phyloP scores from a whole-genome alignment of 2,113 vertebrate genomes.

The Odocoileus virginianus region DNA sequence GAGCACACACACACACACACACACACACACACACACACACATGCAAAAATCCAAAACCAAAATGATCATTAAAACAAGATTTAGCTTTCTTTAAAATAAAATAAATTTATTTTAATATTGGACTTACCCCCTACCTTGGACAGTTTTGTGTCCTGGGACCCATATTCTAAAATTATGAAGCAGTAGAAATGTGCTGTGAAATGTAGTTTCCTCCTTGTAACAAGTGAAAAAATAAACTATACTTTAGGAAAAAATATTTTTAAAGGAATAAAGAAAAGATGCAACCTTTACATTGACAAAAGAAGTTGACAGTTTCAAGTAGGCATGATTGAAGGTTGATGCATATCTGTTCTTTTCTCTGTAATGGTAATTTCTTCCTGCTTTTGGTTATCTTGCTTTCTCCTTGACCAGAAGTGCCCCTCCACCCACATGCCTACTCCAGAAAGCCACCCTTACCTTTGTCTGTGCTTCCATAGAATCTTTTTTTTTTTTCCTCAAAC shows the following conservation, averaged over 20 bases:
- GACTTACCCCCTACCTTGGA: not conserved
- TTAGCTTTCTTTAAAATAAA: not conserved
- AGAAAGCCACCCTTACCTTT: not conserved
- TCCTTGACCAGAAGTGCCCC: not conserved
- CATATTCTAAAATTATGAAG: not conserved
- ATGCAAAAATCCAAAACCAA: not conserved
- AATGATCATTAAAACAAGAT: not conserved
- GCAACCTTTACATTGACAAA: not conserved
- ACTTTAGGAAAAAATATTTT: not conserved
- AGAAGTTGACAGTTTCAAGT: not conserved
- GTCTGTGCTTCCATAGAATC: not conserved
- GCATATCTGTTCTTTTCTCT: not conserved
- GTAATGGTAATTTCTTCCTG: not conserved
- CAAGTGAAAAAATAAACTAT: not conserved
- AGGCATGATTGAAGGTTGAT: not conserved
- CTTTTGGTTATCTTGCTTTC: not conserved
- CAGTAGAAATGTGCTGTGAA: not conserved
- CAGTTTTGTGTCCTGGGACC: not conserved
- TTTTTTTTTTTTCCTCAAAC: not conserved
- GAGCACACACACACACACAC: not conserved
- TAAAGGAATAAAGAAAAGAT: not conserved
- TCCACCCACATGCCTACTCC: not conserved
- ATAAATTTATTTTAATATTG: not conserved
- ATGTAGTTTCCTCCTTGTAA: not conserved
- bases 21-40: not conserved